Evolutionary conservation across 2,888 invertebrate genomes (phyloP).

Genomic region (Spisula subtruncata): DNA sequence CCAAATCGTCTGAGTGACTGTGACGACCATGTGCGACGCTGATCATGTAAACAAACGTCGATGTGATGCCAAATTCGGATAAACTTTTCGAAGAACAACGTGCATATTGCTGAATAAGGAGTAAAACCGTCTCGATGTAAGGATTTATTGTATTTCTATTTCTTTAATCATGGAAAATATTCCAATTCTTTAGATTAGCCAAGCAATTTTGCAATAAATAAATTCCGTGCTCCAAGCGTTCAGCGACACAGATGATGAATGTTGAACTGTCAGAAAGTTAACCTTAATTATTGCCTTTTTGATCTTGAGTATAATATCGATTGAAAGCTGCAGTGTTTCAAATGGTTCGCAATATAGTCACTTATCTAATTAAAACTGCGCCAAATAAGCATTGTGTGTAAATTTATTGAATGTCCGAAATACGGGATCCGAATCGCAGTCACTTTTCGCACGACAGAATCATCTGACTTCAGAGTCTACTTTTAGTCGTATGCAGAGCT

Average conservation of each 20-base stretch:
- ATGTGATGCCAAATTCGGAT: background rate
- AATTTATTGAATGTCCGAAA: too few species aligned
- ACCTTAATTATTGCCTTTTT: too few species aligned
- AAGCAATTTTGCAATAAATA: background rate
- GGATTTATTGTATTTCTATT: background rate
- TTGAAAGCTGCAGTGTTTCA: too few species aligned
- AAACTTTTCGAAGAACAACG: background rate
- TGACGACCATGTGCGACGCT: background rate
- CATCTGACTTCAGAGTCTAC: too few species aligned
- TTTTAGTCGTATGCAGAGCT: too few species aligned
- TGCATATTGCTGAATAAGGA: background rate
- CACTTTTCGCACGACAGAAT: too few species aligned
- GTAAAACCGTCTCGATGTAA: background rate
- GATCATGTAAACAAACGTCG: background rate
- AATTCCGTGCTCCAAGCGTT: background rate
- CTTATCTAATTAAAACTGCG: too few species aligned
- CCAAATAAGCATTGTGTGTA: too few species aligned
- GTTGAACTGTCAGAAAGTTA: too few species aligned
- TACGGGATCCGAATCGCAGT: too few species aligned
- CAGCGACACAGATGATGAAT: background rate
- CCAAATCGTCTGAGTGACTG: slow-evolving; percentile 6
- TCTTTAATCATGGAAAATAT: background rate
- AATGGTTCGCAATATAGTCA: too few species aligned
- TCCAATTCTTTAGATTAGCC: background rate
- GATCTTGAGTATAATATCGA: too few species aligned